A percentile compares a stretch with the other conserved stretches of the same genome.
Conservation (phyloP, 2,888 invertebrate species). For the Exocentrus adspersus region DNA sequence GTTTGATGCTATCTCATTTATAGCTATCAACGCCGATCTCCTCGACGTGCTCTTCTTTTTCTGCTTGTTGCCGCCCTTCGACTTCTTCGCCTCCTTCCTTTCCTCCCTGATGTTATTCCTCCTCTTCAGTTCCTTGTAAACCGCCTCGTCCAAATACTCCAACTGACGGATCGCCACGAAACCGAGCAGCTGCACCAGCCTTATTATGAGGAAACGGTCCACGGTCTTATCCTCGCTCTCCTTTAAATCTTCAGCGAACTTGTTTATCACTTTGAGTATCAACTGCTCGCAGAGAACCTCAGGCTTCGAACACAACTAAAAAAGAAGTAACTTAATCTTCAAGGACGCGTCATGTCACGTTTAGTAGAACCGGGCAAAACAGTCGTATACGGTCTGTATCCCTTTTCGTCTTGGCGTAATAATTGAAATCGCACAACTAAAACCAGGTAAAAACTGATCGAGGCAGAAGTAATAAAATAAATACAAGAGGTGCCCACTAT, state of each 20-base stretch:
- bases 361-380: too few relatives aligned
- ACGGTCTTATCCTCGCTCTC: conserved; percentile 38
- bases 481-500: too few relatives aligned
- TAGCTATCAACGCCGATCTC: background rate
- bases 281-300: conserved; percentile 62
- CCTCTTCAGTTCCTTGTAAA: conserved; percentile 84
- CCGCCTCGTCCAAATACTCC: conserved; percentile 81
- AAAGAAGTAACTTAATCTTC: conserved; percentile 30
- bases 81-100: conserved; percentile 61
- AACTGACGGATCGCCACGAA: conserved; percentile 83
- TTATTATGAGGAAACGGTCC: conserved; percentile 38
- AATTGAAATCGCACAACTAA: too few relatives aligned
- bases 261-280: conserved; percentile 43
- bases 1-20: conserved; percentile 18
- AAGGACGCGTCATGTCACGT: too few relatives aligned
- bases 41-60: conserved; percentile 21
- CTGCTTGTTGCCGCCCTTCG: conserved; percentile 57
- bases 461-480: too few relatives aligned
- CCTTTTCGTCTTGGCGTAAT: too few relatives aligned
- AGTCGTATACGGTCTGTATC: too few relatives aligned
- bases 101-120: conserved; percentile 63
- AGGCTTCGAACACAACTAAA: conserved; percentile 70
- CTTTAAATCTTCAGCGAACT: conserved; percentile 36
- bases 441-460: too few relatives aligned
- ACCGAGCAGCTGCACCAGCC: conserved; percentile 69